A percentile compares a stretch with the other conserved stretches of the same genome.
Evolutionary conservation across 2,797 vertebrate species (phyloP).

Genomic region (Poeciliopsis infans): DNA sequence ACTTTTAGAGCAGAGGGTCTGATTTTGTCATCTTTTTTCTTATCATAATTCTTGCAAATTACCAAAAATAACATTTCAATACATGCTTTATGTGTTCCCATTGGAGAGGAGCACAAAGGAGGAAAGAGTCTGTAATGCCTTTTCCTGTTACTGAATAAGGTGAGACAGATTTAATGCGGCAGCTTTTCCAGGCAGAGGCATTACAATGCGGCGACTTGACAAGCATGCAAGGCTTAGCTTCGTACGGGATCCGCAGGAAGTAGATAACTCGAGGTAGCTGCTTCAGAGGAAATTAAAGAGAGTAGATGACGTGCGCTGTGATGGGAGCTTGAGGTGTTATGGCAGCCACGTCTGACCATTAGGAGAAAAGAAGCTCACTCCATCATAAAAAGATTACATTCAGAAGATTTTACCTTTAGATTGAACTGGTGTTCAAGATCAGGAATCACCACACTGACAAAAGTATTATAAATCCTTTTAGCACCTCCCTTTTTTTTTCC

Average conservation of each 20-base stretch:
- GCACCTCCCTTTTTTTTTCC: background rate
- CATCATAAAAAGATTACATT: background rate
- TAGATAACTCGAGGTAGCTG: constrained; percentile 50
- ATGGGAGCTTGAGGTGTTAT: constrained; percentile 18
- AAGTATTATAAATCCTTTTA: background rate
- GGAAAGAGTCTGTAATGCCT: constrained; percentile 57
- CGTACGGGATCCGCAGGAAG: constrained; percentile 39
- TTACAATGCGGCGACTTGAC: constrained; percentile 57
- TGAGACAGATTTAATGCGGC: constrained; percentile 67
- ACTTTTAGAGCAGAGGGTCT: constrained; percentile 40
- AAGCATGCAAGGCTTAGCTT: constrained; percentile 64
- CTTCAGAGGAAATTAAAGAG: constrained; percentile 61
- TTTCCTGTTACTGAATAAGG: constrained; percentile 54
- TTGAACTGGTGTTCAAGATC: background rate
- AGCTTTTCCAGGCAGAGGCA: constrained; percentile 60
- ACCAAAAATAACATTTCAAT: constrained; percentile 61
- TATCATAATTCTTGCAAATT: constrained; percentile 45
- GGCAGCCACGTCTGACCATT: constrained; percentile 29
- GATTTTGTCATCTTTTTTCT: constrained; percentile 25
- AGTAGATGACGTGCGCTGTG: constrained; percentile 26
- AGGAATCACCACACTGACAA: background rate
- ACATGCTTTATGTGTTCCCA: constrained; percentile 43
- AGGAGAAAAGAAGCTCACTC: constrained; percentile 5
- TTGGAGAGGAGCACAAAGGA: constrained; percentile 53
- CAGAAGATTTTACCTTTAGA: constrained; percentile 3